Percentiles rank a stretch among this genome's conserved stretches.
Evolutionary conservation across 2,797 vertebrate genomes (phyloP).

Genomic region (Cephalopachus bancanus): DNA sequence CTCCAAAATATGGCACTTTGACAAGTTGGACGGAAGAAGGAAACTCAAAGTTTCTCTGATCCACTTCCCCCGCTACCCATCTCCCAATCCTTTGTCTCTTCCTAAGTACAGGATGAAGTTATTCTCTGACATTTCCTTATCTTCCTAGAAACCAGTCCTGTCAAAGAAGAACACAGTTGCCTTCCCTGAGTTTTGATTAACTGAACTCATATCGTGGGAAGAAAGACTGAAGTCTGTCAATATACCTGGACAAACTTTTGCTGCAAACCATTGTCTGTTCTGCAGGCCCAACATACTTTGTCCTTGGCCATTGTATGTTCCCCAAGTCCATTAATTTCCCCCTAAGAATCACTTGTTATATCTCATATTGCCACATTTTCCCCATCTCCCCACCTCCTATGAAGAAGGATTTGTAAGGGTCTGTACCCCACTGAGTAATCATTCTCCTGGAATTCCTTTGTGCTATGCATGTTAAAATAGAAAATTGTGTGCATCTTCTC

Average conservation of each 20-base stretch:
- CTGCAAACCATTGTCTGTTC: neutral
- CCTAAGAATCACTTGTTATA: neutral
- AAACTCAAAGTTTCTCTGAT: neutral
- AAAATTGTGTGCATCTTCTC: neutral
- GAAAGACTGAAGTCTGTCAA: neutral
- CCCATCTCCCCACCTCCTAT: neutral
- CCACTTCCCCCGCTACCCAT: accelerated
- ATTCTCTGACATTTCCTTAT: neutral
- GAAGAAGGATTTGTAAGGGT: neutral
- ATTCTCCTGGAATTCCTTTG: neutral
- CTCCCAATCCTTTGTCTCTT: neutral
- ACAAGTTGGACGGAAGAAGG: accelerated
- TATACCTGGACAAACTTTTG: neutral
- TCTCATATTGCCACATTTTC: neutral
- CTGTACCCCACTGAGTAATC: neutral
- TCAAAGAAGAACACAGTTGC: neutral
- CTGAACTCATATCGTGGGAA: neutral
- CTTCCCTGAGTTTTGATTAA: neutral
- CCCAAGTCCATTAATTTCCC: neutral
- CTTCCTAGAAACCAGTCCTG: neutral
- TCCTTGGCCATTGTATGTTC: neutral
- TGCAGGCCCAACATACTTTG: neutral
- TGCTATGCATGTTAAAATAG: neutral
- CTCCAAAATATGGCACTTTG: neutral
- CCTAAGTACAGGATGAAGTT: neutral